Conservation (phyloP, 30 jellyfish, hydroid and myxozoan species). For the Rhopilema esculentum region DNA sequence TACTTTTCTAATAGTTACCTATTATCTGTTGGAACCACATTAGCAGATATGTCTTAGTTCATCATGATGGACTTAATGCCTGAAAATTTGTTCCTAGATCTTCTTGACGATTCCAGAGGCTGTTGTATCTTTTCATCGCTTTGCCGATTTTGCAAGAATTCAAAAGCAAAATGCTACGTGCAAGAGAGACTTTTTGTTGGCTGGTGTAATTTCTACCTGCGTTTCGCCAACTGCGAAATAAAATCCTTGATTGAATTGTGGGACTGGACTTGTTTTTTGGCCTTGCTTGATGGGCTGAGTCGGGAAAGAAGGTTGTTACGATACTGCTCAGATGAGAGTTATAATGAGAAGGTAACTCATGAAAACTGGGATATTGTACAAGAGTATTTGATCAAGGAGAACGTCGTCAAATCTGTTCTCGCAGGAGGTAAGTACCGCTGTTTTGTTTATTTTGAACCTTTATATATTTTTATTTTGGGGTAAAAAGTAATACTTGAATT, state of each 20-base stretch:
- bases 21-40: neutral
- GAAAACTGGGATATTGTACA: slow-evolving; percentile 79
- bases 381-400: slow-evolving; percentile 76
- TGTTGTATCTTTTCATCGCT: slow-evolving; percentile 64
- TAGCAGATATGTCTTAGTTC: neutral
- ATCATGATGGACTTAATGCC: slow-evolving; percentile 67
- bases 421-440: slow-evolving; percentile 23
- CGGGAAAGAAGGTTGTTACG: slow-evolving; percentile 41
- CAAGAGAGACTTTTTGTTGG: slow-evolving; percentile 82
- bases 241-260: slow-evolving; percentile 66
- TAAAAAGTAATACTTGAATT: no score
- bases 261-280: slow-evolving; percentile 79
- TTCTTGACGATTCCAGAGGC: slow-evolving; percentile 41
- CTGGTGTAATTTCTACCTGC: slow-evolving; percentile 90
- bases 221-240: slow-evolving; percentile 61
- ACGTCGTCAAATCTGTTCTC: slow-evolving; percentile 43
- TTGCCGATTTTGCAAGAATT: slow-evolving; percentile 59
- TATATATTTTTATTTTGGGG: no score
- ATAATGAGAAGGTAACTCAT: slow-evolving; percentile 3
- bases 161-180: slow-evolving; percentile 61
- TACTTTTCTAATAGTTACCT: neutral
- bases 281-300: slow-evolving; percentile 76
- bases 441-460: neutral
- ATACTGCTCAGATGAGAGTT: slow-evolving; percentile 11
- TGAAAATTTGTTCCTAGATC: slow-evolving; percentile 43